Conservation (phyloP, 2,797 vertebrate species). For the Lacerta bilineata region DNA sequence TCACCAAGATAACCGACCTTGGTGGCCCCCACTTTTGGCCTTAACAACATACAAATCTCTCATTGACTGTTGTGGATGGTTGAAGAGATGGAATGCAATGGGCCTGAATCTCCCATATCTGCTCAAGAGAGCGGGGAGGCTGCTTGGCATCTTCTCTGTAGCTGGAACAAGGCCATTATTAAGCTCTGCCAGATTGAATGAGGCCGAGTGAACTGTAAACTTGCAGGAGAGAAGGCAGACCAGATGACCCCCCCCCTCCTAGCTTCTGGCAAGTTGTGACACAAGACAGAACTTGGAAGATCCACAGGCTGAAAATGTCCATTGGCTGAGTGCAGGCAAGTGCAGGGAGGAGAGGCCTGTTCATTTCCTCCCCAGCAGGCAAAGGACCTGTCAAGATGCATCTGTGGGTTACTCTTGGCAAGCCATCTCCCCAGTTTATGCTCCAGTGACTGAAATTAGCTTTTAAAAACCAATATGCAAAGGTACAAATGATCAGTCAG, state of each 20-base stretch:
- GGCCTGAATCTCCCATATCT: not conserved
- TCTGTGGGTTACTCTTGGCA: constrained; percentile 6
- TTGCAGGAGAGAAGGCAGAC: not conserved
- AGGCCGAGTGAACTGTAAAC: not conserved
- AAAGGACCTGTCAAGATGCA: constrained; percentile 24
- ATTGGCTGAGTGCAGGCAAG: not conserved
- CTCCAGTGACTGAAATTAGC: not conserved
- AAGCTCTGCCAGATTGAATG: not conserved
- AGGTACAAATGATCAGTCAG: constrained; percentile 7
- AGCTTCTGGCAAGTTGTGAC: constrained; percentile 27
- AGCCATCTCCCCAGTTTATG: not conserved
- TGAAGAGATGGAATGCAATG: not conserved
- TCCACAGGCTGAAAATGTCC: constrained; percentile 44
- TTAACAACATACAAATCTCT: not conserved
- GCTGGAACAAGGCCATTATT: constrained; percentile 32
- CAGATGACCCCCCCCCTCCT: constrained; percentile 9
- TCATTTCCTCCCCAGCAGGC: constrained; percentile 19
- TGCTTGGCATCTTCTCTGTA: constrained; percentile 24
- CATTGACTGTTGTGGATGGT: not conserved
- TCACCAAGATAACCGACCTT: not conserved
- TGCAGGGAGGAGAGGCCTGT: constrained; percentile 20
- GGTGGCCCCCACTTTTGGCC: not conserved
- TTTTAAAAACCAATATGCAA: constrained; percentile 22
- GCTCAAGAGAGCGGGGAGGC: not conserved
- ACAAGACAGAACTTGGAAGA: constrained; percentile 19